These are phyloP conservation scores for Nannobrachium achirus DNA, from an alignment of 2,113 vertebrate genomes.

Conservation along the genomic window DNA sequence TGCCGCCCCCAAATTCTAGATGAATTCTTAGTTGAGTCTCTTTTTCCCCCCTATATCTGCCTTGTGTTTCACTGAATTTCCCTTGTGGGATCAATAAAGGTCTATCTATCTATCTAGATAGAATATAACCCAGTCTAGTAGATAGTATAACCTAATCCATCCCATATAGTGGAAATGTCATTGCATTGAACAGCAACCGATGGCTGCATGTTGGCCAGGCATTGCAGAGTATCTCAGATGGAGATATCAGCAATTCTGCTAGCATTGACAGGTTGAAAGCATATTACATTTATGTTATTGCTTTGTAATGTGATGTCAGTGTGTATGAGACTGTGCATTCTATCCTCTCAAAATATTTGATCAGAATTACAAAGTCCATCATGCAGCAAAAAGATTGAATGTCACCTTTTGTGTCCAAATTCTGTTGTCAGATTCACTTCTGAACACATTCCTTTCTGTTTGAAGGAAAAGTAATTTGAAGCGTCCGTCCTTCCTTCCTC, in stretches of 20 bases:
- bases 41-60: too few relatives aligned
- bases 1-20: too few relatives aligned
- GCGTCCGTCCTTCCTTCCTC: background rate
- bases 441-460: slow-evolving; percentile 8
- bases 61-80: too few relatives aligned
- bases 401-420: background rate
- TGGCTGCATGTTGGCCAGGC: background rate
- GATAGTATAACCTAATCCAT: background rate
- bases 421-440: slow-evolving; percentile 10
- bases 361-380: background rate
- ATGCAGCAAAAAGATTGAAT: background rate
- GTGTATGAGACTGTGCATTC: background rate
- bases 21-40: too few relatives aligned
- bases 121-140: background rate
- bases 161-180: background rate
- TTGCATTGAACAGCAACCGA: background rate
- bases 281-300: background rate
- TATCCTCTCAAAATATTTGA: background rate
- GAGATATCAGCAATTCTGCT: background rate
- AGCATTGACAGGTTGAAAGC: background rate
- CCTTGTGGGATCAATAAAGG: too few relatives aligned
- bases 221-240: background rate
- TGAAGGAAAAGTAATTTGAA: background rate
- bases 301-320: background rate
- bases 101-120: too few relatives aligned